Evolutionary conservation across 2,888 invertebrate genomes (phyloP).

Genomic region (Plemyria rubiginata): DNA sequence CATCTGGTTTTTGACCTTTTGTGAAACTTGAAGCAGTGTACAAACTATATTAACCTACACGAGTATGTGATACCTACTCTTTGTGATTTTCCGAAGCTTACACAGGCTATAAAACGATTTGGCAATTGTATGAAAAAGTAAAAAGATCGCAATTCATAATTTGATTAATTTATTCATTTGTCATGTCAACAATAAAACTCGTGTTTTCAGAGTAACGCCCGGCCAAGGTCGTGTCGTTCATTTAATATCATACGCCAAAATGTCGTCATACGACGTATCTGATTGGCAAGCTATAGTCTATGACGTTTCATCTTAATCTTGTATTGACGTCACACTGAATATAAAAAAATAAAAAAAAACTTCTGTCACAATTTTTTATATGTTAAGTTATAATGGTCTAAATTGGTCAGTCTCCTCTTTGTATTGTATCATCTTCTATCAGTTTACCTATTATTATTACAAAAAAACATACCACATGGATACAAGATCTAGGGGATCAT

Average conservation of each 20-base stretch:
- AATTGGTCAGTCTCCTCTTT: no score
- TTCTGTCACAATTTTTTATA: no score
- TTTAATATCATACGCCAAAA: conserved; percentile 41
- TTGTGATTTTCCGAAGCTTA: neutral
- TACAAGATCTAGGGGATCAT: no score
- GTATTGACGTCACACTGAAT: conserved; percentile 31
- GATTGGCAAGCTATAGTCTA: conserved; percentile 23
- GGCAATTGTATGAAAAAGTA: conserved; percentile 16
- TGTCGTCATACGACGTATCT: conserved; percentile 41
- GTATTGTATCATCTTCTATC: no score
- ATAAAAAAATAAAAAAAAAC: no score
- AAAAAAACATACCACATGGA: no score
- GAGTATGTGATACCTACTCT: neutral
- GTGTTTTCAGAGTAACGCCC: conserved; percentile 43
- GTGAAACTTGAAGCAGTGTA: conserved; percentile 14
- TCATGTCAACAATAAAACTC: conserved; percentile 20
- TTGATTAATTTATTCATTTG: conserved; percentile 11
- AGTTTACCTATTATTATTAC: no score
- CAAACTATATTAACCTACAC: neutral
- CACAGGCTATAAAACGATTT: neutral
- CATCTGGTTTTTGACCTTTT: conserved; percentile 45
- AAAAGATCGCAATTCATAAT: conserved; percentile 23
- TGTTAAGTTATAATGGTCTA: no score
- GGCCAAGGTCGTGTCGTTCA: conserved; percentile 44
- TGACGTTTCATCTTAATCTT: conserved; percentile 24